phyloP scores from a whole-genome alignment of 2,888 invertebrate genomes.

The Tachina grossa region DNA sequence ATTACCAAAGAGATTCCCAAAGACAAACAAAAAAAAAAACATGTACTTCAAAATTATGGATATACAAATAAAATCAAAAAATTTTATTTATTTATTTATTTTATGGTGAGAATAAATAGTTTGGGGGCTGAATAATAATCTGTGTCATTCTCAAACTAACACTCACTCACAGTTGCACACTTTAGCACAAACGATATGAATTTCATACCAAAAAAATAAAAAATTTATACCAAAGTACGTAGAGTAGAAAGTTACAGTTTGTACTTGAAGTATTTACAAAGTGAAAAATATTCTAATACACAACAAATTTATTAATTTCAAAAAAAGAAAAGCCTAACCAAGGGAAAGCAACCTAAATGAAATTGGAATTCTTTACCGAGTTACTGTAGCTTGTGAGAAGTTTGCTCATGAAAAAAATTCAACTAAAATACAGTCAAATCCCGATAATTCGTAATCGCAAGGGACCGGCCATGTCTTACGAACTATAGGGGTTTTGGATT shows the following conservation, averaged over 20 bases:
- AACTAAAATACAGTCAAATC: too few species aligned
- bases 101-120: conserved; percentile 46
- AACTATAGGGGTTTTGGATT: too few species aligned
- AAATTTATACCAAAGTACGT: neutral
- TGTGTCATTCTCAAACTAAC: conserved; percentile 12
- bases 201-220: neutral
- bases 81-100: conserved; percentile 49
- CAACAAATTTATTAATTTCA: too few species aligned
- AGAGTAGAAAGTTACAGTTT: neutral
- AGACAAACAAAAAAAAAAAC: neutral
- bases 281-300: neutral
- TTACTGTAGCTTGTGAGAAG: too few species aligned
- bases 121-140: conserved; percentile 26
- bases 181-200: neutral
- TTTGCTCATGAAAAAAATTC: too few species aligned
- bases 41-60: conserved; percentile 12
- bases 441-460: too few species aligned
- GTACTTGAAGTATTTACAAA: neutral
- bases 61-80: neutral
- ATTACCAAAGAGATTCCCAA: neutral
- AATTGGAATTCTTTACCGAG: too few species aligned
- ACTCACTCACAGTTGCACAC: neutral
- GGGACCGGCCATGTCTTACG: too few species aligned
- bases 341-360: too few species aligned
- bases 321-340: too few species aligned